Conservation (phyloP, 2,797 vertebrate genomes). For the Sciurus vulgaris region DNA sequence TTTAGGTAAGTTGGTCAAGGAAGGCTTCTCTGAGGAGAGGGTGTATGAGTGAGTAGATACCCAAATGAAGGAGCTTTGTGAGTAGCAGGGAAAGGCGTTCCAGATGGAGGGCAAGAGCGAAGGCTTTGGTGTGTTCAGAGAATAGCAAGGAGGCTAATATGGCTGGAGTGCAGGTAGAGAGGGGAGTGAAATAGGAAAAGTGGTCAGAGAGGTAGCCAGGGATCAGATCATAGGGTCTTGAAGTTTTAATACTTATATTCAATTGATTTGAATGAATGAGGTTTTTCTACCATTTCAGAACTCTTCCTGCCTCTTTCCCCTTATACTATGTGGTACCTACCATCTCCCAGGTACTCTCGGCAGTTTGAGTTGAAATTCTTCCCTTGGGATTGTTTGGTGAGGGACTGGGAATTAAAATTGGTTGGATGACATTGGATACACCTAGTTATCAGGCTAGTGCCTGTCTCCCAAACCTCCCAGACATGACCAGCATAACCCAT, state of each 20-base stretch:
- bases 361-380: conserved; percentile 38
- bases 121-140: background rate
- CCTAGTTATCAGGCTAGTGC: background rate
- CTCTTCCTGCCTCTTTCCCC: background rate
- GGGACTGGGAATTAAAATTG: conserved; percentile 39
- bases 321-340: background rate
- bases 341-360: background rate
- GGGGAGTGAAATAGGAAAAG: background rate
- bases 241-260: conserved; percentile 23
- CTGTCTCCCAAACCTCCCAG: background rate
- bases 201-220: background rate
- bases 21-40: conserved; percentile 12
- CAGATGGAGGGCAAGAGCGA: conserved; percentile 23
- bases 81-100: background rate
- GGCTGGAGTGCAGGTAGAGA: background rate
- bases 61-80: background rate
- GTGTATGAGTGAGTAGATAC: background rate
- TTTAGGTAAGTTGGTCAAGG: conserved; percentile 47
- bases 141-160: background rate
- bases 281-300: conserved; percentile 13
- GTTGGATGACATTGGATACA: background rate
- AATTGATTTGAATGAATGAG: conserved; percentile 54
- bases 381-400: conserved; percentile 49
- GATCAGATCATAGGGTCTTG: background rate
- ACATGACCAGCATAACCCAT: background rate